Evolutionary conservation across 2,888 invertebrate genomes (phyloP), one percentile per base, ranked within the genome.

Genomic region (Limnephilus marmoratus): DNA sequence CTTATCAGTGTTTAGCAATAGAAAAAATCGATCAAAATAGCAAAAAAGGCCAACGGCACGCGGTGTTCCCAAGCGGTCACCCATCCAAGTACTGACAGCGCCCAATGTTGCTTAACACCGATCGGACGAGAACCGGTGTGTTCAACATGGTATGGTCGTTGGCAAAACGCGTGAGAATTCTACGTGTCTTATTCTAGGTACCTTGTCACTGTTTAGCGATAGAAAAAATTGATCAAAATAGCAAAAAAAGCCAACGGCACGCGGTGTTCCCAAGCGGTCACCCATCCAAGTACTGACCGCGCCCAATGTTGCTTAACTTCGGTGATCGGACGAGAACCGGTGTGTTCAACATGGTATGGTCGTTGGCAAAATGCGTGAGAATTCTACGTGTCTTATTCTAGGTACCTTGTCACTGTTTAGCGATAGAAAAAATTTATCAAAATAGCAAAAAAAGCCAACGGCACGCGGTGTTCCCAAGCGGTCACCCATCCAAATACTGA

Each of bases 401-500:
- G 37, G 4, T 41, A 41, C 9, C 41, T 41, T 31, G 5, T 11
- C 41, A 41, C 41, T 41, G 5, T 31, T 31, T 31, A 31, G 31
- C 31, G 31, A 31, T 31, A 1, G 31, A 31, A 31, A 31, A 31
- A 31, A 31, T n/a, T n/a, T n/a, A n/a, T n/a, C n/a, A n/a, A n/a
- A n/a, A n/a, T 31, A 31, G 31, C 31, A 31, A 85, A 45, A 41
- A 41, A 41, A 45, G 34, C 29, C 31, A 85, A 85, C 31, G 94
- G 94, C 94, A 95, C 95, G 94, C 94, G 95, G 95, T 95, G 94
- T 95, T 95, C 95, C 95, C 95, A 95, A 94, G 95, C 94, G 95
- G 95, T 95, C 95, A 95, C 95, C 95, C 95, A 95, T 95, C 95
- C 94, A 95, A 95, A 95, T 95, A 95, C 95, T 95, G 94, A 95